phyloP scores from a whole-genome alignment of 2,797 vertebrate genomes.

The Lateolabrax maculatus region DNA sequence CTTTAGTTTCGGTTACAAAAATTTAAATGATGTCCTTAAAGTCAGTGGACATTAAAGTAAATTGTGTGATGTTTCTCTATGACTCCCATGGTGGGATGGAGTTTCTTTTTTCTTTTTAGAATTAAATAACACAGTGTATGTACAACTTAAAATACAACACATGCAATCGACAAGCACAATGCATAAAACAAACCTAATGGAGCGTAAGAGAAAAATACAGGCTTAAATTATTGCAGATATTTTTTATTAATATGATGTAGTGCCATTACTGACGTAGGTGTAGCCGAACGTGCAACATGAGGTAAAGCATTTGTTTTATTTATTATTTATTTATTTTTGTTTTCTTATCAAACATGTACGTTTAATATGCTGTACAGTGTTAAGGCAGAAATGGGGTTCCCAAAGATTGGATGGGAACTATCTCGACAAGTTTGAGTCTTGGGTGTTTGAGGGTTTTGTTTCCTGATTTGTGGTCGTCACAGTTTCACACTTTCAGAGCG shows the following conservation, averaged over 20 bases:
- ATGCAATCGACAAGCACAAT: too few relatives aligned
- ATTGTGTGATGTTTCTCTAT: not conserved
- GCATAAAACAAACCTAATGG: too few relatives aligned
- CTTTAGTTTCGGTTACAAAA: not conserved
- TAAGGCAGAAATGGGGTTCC: not conserved
- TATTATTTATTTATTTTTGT: too few relatives aligned
- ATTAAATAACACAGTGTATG: too few relatives aligned
- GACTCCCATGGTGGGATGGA: not conserved
- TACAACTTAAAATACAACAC: too few relatives aligned
- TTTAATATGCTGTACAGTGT: not conserved
- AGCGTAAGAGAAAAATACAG: too few relatives aligned
- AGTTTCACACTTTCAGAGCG: not conserved
- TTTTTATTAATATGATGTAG: not conserved
- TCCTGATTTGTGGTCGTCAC: conserved; percentile 20
- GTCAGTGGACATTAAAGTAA: not conserved
- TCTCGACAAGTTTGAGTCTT: conserved; percentile 13
- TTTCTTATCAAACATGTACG: too few relatives aligned
- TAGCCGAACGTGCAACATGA: too few relatives aligned
- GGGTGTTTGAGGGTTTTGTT: not conserved
- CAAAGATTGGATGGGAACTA: not conserved
- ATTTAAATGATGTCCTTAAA: not conserved
- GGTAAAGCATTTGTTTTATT: too few relatives aligned
- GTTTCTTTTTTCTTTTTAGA: not conserved
- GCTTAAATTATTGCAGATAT: too few relatives aligned
- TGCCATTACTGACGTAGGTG: too few relatives aligned